These are phyloP conservation scores for Thalassophryne amazonica DNA, from an alignment of 2,797 vertebrate genomes.

Conservation along the genomic window DNA sequence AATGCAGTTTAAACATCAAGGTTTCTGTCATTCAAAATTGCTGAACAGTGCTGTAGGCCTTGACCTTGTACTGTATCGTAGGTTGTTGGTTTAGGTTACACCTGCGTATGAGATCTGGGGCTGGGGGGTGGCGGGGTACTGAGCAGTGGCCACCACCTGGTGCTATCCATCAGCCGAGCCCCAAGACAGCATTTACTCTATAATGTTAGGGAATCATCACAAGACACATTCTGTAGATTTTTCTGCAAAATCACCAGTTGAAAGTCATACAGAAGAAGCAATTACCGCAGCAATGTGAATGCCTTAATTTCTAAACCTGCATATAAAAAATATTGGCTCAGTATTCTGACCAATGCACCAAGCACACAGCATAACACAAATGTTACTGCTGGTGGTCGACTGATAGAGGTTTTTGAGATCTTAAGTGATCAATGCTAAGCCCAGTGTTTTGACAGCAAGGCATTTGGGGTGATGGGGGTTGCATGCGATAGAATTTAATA, in stretches of 20 bases:
- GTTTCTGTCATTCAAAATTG: not conserved
- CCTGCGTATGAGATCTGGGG: constrained; percentile 42
- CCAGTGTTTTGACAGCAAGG: too few relatives aligned
- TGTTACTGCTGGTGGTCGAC: too few relatives aligned
- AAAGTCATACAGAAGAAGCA: not conserved
- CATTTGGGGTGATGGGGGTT: too few relatives aligned
- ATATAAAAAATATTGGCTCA: not conserved
- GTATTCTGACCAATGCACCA: not conserved
- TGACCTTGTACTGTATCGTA: constrained; percentile 10
- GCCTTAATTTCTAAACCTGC: not conserved
- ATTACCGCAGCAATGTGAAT: not conserved
- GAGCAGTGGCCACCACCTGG: constrained; percentile 57
- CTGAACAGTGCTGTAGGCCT: not conserved
- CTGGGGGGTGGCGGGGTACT: constrained; percentile 10
- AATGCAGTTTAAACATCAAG: not conserved
- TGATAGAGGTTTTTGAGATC: too few relatives aligned
- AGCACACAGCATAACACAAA: too few relatives aligned
- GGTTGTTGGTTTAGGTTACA: constrained; percentile 29
- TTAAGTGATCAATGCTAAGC: too few relatives aligned
- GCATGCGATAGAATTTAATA: too few relatives aligned
- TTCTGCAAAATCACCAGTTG: constrained; percentile 16
- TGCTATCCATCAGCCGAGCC: constrained; percentile 57
- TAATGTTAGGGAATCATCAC: constrained; percentile 7
- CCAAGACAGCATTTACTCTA: constrained; percentile 26
- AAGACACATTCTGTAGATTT: too few relatives aligned